A percentile compares a stretch with the other conserved stretches of the same genome.
Conservation (phyloP, 2,888 invertebrate species). For the Machimus rusticus region DNA sequence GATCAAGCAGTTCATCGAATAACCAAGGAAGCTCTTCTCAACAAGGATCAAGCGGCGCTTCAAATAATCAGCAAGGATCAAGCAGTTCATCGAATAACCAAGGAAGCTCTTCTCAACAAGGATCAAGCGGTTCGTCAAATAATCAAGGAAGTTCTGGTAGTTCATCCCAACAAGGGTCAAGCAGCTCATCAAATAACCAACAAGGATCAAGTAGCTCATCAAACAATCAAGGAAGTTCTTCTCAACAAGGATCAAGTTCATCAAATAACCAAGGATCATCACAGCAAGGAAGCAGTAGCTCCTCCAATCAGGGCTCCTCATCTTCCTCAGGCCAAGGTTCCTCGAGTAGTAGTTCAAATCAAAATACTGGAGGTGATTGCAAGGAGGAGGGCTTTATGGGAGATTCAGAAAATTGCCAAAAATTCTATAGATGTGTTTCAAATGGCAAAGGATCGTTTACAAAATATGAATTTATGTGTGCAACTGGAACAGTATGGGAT, state of each 20-base stretch:
- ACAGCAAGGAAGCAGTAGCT: constrained; percentile 17
- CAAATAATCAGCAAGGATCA: constrained; percentile 15
- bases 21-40: neutral
- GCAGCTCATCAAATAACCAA: constrained; percentile 18
- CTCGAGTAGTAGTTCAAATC: neutral
- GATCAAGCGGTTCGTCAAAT: neutral
- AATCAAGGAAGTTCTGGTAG: neutral
- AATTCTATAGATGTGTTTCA: constrained; percentile 68
- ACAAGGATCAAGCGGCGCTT: neutral
- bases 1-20: neutral
- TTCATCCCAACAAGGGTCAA: constrained; percentile 44
- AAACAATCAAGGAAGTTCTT: constrained; percentile 27
- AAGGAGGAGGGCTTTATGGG: constrained; percentile 61
- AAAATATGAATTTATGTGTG: constrained; percentile 66
- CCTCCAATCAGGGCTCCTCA: neutral
- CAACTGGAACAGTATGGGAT: constrained; percentile 69
- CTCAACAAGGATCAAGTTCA: neutral
- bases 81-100: neutral
- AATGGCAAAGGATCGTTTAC: constrained; percentile 62
- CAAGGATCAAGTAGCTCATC: constrained; percentile 41
- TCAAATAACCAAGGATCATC: constrained; percentile 6
- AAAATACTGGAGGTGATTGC: constrained; percentile 53
- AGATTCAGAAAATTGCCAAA: constrained; percentile 65
- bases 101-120: constrained; percentile 3
- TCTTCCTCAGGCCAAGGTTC: neutral